Conservation (phyloP, 2,797 vertebrate species). For the Cottoperca gobio region DNA sequence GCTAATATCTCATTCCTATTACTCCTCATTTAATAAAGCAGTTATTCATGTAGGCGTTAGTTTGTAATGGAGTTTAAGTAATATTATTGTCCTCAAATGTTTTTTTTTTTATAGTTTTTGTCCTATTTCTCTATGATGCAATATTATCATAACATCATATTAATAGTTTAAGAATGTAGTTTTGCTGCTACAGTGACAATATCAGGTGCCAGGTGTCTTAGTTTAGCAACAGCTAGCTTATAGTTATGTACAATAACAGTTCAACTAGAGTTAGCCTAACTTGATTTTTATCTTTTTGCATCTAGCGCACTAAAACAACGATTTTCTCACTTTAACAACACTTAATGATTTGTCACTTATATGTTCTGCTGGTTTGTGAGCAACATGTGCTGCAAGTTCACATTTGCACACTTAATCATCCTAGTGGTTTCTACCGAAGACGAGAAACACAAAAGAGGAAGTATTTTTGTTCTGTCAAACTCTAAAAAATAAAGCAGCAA, state of each 20-base stretch:
- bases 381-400: neutral
- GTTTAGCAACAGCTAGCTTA: neutral
- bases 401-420: no score
- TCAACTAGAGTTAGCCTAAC: no score
- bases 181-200: neutral
- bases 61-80: neutral
- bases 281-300: neutral
- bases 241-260: no score
- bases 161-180: neutral
- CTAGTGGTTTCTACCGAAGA: no score
- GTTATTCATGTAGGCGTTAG: neutral
- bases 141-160: neutral
- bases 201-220: neutral
- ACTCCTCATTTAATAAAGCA: neutral
- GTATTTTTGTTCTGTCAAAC: neutral
- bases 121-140: neutral
- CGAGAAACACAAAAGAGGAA: neutral
- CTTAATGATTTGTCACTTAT: no score
- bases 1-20: neutral
- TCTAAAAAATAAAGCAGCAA: neutral
- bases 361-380: neutral
- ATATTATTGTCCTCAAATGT: no score
- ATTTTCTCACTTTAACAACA: neutral
- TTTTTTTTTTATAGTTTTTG: neutral
- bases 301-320: neutral